Evolutionary conservation across 1,140 invertebrate species (phyloP), one percentile per base, ranked within the genome.

Genomic region (Glomeris maerens): DNA sequence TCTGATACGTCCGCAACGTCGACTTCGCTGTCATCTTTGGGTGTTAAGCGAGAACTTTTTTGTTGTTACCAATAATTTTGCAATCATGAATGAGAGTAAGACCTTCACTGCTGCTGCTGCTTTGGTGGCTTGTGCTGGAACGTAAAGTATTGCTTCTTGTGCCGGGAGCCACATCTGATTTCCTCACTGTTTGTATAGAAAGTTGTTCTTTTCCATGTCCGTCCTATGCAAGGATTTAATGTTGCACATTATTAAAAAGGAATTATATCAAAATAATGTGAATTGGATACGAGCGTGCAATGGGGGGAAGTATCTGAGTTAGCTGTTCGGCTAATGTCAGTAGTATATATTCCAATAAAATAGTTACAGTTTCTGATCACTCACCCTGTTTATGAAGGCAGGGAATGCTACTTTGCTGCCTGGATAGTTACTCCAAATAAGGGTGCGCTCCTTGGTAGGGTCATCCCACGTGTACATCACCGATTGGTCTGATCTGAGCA

Each of bases 401-500:
- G 71, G 63, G 58, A 79, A 83, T 48, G 82, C 81, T 52, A 76
- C 73, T 21, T 75, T 77, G 59, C 84, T 84, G 57, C 82, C 79
- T 54, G 83, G 84, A 60, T 86, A 87, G 13, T 85, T 75, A 61
- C 86, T 88, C 84, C 85, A 88, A 40, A 83, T 70, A 0, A 89
- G 68, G 47, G 74, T 71, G 49, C 83, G 69, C 23, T 78, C 74
- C 50, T 79, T 76, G 2, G 75, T 75, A 0, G 83, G 84, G 66
- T 89, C 83, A 61, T 89, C 85, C 85, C 85, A 89, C 0, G 84
- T 88, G 62, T 87, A 87, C 4, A 87, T 60, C 50, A 86, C 66
- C 36, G 80, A 79, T 60, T 87, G 81, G 58, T 80, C 77, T 0
- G 84, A 82, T 64, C 78, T 84, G 21, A 89, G 63, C 14, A 88